Conservation (phyloP, 2,113 vertebrate genomes). For the Mesitornis unicolor region DNA sequence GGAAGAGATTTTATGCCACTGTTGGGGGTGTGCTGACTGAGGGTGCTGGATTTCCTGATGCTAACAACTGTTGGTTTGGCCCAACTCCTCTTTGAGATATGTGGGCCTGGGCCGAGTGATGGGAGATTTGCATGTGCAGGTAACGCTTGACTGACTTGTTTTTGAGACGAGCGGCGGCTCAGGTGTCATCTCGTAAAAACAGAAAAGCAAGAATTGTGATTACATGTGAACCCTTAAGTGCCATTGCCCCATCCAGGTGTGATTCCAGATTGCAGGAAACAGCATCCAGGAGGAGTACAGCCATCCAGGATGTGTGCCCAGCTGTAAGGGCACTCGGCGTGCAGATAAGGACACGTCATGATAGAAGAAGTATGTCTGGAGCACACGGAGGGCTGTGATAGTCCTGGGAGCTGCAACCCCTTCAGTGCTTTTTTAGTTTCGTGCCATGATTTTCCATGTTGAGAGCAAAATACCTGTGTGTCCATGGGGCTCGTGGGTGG, state of each 20-base stretch:
- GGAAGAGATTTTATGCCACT: neutral
- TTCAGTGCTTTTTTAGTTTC: neutral
- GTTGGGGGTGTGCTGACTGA: neutral
- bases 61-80: neutral
- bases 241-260: neutral
- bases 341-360: accelerated
- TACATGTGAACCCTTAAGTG: accelerated
- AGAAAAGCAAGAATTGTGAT: accelerated
- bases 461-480: neutral
- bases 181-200: neutral
- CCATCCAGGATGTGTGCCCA: neutral
- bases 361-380: neutral
- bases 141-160: neutral
- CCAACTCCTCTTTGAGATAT: neutral
- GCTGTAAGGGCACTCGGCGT: neutral
- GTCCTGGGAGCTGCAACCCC: neutral
- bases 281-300: neutral
- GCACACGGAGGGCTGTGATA: accelerated
- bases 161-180: neutral
- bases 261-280: neutral
- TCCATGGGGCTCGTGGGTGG: accelerated
- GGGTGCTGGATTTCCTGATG: neutral
- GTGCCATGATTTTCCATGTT: neutral
- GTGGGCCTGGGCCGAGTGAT: neutral
- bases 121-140: neutral